phyloP scores from a whole-genome alignment of 2,888 invertebrate species.

The Lycia hirtaria region DNA sequence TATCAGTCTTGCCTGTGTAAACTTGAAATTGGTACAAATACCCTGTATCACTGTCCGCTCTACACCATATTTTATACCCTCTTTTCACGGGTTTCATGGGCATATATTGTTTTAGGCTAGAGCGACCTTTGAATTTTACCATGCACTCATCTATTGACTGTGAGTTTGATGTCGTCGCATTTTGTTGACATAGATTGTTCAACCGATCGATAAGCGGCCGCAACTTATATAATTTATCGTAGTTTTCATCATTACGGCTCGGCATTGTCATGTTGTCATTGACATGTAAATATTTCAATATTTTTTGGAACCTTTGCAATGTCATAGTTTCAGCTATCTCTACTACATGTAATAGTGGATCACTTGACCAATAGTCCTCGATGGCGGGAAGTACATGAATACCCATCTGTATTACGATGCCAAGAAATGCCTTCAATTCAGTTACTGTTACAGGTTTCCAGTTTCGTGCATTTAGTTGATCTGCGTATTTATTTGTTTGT shows the following conservation, averaged over 20 bases:
- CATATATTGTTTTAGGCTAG: constrained; percentile 39
- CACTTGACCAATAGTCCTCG: background rate
- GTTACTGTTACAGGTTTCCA: no score
- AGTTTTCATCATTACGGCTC: background rate
- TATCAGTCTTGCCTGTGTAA: constrained; percentile 41
- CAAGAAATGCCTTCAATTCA: background rate
- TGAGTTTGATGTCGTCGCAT: background rate
- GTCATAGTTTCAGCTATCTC: background rate
- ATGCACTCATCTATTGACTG: background rate
- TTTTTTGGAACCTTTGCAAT: background rate
- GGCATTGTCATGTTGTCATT: background rate
- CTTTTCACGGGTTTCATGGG: constrained; percentile 49
- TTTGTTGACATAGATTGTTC: background rate
- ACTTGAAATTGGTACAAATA: constrained; percentile 40
- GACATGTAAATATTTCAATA: background rate
- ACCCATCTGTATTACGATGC: background rate
- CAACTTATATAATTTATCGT: background rate
- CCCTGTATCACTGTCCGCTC: constrained; percentile 41
- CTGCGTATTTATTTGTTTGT: no score
- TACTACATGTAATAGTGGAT: background rate
- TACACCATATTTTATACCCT: constrained; percentile 48
- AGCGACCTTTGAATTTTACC: background rate
- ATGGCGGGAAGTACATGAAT: background rate
- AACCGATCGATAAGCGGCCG: background rate
- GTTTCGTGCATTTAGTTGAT: no score